Conservation (phyloP, 2,888 invertebrate genomes). For the Ophion ventricosus region DNA sequence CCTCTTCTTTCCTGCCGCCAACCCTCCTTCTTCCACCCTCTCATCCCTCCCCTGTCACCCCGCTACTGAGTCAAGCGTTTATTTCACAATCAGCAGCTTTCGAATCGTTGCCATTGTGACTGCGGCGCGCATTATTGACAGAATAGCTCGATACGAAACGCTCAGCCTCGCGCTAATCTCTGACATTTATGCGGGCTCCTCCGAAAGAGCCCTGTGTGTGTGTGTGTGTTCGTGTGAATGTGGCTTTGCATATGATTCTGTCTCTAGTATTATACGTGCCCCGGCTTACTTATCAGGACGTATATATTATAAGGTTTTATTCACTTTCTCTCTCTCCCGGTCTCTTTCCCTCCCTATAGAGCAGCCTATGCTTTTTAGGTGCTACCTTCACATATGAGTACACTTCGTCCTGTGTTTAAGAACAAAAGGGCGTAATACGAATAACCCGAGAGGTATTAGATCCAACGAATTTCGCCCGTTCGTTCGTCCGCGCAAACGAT, state of each 20-base stretch:
- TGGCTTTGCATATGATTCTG: slow-evolving; percentile 23
- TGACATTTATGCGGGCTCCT: slow-evolving; percentile 80
- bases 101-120: slow-evolving; percentile 78
- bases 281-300: slow-evolving; percentile 11
- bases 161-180: slow-evolving; percentile 77
- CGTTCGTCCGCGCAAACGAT: no score
- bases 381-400: slow-evolving; percentile 21
- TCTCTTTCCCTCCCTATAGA: not conserved
- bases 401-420: not conserved
- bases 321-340: slow-evolving; percentile 31
- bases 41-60: no score
- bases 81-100: slow-evolving; percentile 82
- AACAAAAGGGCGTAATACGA: slow-evolving; percentile 13
- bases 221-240: slow-evolving; percentile 26
- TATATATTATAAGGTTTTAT: slow-evolving; percentile 52
- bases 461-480: slow-evolving; percentile 5
- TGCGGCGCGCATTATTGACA: slow-evolving; percentile 79
- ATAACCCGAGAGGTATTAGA: not conserved
- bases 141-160: slow-evolving; percentile 81
- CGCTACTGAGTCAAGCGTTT: slow-evolving; percentile 74
- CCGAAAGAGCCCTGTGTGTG: slow-evolving; percentile 56
- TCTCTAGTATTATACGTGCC: slow-evolving; percentile 40
- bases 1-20: not conserved
- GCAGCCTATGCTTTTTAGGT: slow-evolving; percentile 51
- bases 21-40: slow-evolving; percentile 1